phyloP scores from a whole-genome alignment of 2,113 vertebrate genomes.

The Callaeas wilsoni region DNA sequence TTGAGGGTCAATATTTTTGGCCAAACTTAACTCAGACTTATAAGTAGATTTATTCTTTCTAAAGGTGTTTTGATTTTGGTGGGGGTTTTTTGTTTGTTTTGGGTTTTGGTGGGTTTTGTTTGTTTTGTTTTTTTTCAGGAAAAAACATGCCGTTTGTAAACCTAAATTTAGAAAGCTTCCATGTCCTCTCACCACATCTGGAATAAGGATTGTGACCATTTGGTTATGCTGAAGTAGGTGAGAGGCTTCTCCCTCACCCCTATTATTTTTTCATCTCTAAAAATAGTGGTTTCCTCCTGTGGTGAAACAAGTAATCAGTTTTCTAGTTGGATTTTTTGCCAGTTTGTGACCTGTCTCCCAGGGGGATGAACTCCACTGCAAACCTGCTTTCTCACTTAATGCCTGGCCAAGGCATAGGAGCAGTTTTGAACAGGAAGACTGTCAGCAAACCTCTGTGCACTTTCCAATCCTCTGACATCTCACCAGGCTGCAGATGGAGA shows the following conservation, averaged over 20 bases:
- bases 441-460: background rate
- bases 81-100: rapidly evolving
- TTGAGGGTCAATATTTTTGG: background rate
- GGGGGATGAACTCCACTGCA: background rate
- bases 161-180: background rate
- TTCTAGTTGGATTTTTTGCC: background rate
- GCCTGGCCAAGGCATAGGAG: background rate
- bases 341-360: background rate
- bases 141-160: background rate
- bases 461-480: background rate
- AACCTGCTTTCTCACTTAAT: background rate
- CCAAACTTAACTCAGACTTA: background rate
- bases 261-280: background rate
- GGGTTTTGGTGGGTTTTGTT: background rate
- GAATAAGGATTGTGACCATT: background rate
- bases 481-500: background rate
- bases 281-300: background rate
- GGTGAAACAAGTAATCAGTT: background rate
- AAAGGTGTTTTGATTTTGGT: background rate
- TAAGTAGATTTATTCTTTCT: background rate
- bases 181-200: background rate
- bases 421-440: background rate
- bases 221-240: background rate
- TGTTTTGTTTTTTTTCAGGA: background rate
- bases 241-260: background rate